Evolutionary conservation across 2,113 vertebrate species (phyloP), one percentile per base, ranked within the genome.

Genomic region (Leucosticte australis): DNA sequence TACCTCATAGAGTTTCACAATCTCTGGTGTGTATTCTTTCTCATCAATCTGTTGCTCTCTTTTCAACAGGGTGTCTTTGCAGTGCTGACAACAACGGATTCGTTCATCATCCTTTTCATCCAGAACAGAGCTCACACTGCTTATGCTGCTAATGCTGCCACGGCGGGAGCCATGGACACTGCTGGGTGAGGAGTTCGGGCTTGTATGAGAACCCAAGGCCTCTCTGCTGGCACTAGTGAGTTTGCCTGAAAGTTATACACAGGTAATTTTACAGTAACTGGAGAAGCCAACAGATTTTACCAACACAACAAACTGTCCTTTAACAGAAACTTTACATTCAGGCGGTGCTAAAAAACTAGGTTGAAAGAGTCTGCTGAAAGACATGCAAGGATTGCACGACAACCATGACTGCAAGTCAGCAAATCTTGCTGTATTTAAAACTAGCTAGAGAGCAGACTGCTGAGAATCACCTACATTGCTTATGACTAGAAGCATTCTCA

Each of bases 71-170:
- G 98, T 98, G 73, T 99, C 99, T 98, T 99, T 99, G 95, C 99
- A 99, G 96, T 99, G 99, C 49, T 46, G 96, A 65, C 99, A 99
- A 83, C 99, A 99, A 83, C 99, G 99, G 85, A 99, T 99, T 57
- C 98, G 98, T 67, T 99, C 99, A 6, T 99, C 99, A 0, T 99
- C 99, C 81, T 98, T 99, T 78, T 99, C 99, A 28, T 99, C 99
- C 95, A 99, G 89, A 62, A 99, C 98, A 0, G 99, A 99, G 90
- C 98, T 99, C 12, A 99, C 98, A 1, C 99, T 99, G 98, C 98
- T 99, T 41, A 99, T 77, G 73, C 99, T 99, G 97, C 98, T 99
- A 50, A 99, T 97, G 97, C 99, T 99, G 94, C 98, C 98, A 22
- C 99, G 98, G 46, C 99, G 98, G 21, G 98, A 99, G 79, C 99